Evolutionary conservation across 1,140 invertebrate genomes (phyloP).

Genomic region (Harlomillsia oculata): DNA sequence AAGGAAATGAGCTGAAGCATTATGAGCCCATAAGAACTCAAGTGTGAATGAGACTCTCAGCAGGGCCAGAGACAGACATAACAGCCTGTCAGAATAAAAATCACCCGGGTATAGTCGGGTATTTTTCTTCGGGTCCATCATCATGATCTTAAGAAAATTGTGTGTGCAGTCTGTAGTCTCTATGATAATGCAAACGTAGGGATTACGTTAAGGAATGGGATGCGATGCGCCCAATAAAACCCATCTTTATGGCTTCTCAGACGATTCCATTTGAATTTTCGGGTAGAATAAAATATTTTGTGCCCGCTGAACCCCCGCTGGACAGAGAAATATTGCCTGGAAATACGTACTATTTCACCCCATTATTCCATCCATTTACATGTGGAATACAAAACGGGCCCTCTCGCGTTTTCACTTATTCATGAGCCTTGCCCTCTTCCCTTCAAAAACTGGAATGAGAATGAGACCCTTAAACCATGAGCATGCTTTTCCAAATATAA

Average conservation of each 20-base stretch:
- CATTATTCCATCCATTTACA: conserved; percentile 28
- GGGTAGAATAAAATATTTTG: conserved; percentile 30
- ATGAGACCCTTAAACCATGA: too few species aligned
- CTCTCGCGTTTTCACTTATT: conserved; percentile 26
- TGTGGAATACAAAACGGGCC: conserved; percentile 27
- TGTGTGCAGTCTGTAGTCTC: too few species aligned
- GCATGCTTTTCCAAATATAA: too few species aligned
- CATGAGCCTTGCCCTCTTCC: conserved; percentile 21
- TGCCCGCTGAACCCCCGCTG: conserved; percentile 16
- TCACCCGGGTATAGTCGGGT: too few species aligned
- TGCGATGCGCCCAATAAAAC: conserved; percentile 35
- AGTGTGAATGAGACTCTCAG: too few species aligned
- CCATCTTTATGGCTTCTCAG: conserved; percentile 32
- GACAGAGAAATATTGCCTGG: conserved; percentile 20
- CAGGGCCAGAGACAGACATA: neutral
- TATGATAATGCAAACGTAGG: conserved; percentile 32
- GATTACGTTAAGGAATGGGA: conserved; percentile 31
- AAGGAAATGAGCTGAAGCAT: too few species aligned
- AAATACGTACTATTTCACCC: conserved; percentile 16
- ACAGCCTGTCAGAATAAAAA: neutral
- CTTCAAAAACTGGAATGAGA: too few species aligned
- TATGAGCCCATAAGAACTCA: too few species aligned
- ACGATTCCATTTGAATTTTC: conserved; percentile 34
- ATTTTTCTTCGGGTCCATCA: too few species aligned
- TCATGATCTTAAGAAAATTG: too few species aligned